Conservation (phyloP, 2,797 vertebrate genomes). For the Lateolabrax maculatus region DNA sequence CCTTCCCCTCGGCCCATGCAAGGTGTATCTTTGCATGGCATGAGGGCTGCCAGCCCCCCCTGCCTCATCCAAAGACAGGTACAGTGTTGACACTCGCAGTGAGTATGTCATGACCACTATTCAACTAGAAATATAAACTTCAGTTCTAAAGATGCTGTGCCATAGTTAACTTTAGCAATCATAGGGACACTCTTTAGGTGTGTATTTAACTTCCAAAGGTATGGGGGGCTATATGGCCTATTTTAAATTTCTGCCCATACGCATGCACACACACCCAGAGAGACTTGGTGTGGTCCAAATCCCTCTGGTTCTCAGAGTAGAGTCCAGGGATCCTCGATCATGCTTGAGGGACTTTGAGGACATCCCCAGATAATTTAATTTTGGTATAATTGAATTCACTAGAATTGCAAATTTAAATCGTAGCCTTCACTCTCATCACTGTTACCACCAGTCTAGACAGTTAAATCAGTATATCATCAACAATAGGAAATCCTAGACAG, state of each 20-base stretch:
- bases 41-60: slow-evolving; percentile 74
- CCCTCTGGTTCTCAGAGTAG: slow-evolving; percentile 19
- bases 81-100: not conserved
- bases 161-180: not conserved
- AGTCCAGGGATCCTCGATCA: slow-evolving; percentile 46
- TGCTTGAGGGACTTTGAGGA: slow-evolving; percentile 43
- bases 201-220: slow-evolving; percentile 25
- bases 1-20: slow-evolving; percentile 67
- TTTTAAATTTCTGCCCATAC: slow-evolving; percentile 44
- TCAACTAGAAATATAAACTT: slow-evolving; percentile 1
- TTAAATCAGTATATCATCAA: not conserved
- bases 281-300: slow-evolving; percentile 7
- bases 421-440: not conserved
- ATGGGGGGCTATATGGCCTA: slow-evolving; percentile 36
- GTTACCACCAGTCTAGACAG: not conserved
- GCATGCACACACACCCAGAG: not conserved
- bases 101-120: not conserved
- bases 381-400: slow-evolving; percentile 36
- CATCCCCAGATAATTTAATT: slow-evolving; percentile 41
- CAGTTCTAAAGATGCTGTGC: not conserved
- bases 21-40: slow-evolving; percentile 63
- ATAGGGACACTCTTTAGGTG: not conserved
- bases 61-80: slow-evolving; percentile 85
- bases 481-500: not conserved
- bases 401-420: slow-evolving; percentile 17